A percentile compares a stretch with the other conserved stretches of the same genome.
phyloP scores from a whole-genome alignment of 2,797 vertebrate species.

The Lepilemur ruficaudatus region DNA sequence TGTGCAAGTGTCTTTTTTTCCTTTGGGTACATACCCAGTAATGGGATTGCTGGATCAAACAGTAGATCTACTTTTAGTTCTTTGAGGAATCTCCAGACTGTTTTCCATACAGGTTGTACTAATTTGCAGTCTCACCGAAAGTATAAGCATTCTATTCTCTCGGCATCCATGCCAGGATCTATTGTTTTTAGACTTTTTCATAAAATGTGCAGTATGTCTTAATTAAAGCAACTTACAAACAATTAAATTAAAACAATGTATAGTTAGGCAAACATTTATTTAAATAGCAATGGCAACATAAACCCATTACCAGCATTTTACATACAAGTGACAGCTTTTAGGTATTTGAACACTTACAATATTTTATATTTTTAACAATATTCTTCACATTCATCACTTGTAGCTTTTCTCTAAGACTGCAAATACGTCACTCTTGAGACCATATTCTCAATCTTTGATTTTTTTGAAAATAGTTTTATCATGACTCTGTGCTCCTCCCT shows the following conservation, averaged over 20 bases:
- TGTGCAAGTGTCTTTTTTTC: no score
- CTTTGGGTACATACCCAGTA: no score
- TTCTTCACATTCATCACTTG: neutral
- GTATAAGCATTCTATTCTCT: no score
- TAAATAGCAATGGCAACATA: neutral
- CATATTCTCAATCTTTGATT: neutral
- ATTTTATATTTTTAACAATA: neutral
- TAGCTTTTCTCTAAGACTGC: neutral
- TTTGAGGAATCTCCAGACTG: no score
- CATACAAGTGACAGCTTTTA: neutral
- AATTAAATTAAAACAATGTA: neutral
- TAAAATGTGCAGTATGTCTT: neutral
- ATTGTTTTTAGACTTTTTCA: no score
- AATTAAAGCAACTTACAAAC: neutral
- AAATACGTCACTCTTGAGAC: neutral
- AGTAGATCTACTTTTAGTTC: no score
- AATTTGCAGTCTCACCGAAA: no score
- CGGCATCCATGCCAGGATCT: no score
- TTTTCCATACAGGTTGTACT: no score
- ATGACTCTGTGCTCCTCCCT: neutral
- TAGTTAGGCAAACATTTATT: neutral
- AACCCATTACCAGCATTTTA: neutral
- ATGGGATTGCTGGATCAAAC: no score
- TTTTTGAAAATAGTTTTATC: constrained; percentile 15
- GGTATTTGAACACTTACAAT: neutral